Conservation (phyloP, 2,113 vertebrate genomes). For the Mixornis gularis region DNA sequence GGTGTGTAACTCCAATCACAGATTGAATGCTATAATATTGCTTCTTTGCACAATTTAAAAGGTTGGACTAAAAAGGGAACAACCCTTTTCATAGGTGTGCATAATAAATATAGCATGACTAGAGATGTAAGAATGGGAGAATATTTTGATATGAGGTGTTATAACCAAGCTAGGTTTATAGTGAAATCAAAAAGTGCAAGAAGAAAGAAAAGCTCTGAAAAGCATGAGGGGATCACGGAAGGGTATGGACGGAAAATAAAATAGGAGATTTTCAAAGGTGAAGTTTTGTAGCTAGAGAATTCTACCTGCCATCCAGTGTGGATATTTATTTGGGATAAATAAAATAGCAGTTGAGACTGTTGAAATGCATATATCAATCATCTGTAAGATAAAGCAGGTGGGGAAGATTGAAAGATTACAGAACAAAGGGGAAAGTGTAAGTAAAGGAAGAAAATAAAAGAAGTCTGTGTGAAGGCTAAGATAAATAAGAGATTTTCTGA, state of each 20-base stretch:
- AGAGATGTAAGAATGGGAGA: not conserved
- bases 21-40: not conserved
- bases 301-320: not conserved
- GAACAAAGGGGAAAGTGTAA: slow-evolving; percentile 11
- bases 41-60: slow-evolving; percentile 19
- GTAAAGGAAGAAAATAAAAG: not conserved
- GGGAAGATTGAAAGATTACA: slow-evolving; percentile 29
- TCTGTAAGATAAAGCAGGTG: not conserved
- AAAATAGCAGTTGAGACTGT: not conserved
- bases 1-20: not conserved
- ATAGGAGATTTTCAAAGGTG: not conserved
- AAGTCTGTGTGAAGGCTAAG: not conserved
- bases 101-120: not conserved
- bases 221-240: not conserved
- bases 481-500: slow-evolving; percentile 19
- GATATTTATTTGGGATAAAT: slow-evolving; percentile 28
- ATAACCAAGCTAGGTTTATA: not conserved
- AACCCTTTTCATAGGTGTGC: not conserved
- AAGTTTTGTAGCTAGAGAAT: slow-evolving; percentile 23
- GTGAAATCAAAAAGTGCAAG: not conserved
- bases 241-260: not conserved
- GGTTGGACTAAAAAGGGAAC: not conserved
- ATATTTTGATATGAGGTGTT: not conserved
- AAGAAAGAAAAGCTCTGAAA: slow-evolving; percentile 20
- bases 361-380: slow-evolving; percentile 36